Conservation (phyloP, 2,888 invertebrate species). For the Proisotoma minuta region DNA sequence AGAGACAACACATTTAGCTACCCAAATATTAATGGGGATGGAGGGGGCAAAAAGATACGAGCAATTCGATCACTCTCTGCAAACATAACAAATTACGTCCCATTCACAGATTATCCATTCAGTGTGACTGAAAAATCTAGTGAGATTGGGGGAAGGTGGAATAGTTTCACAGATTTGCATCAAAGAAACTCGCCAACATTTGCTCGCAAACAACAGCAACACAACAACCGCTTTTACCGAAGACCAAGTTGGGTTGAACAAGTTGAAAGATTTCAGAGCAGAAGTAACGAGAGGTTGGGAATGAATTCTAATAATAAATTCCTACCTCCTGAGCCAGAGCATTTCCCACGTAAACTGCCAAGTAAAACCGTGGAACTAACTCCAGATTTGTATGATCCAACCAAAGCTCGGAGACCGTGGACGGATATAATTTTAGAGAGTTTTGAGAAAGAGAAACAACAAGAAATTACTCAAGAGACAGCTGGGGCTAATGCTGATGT, state of each 20-base stretch:
- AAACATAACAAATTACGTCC: conserved; percentile 72
- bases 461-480: conserved; percentile 27
- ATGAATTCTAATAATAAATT: conserved; percentile 28
- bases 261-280: conserved; percentile 44
- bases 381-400: conserved; percentile 33
- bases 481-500: conserved; percentile 20
- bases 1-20: conserved; percentile 26
- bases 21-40: conserved; percentile 3
- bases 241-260: conserved; percentile 47
- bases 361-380: conserved; percentile 35
- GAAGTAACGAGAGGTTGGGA: conserved; percentile 36
- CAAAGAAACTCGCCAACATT: neutral
- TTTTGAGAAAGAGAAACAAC: conserved; percentile 42
- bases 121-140: conserved; percentile 1
- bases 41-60: conserved; percentile 62
- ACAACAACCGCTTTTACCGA: conserved; percentile 15
- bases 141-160: conserved; percentile 43
- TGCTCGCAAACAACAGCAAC: conserved; percentile 13
- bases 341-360: conserved; percentile 25
- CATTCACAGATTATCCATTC: conserved; percentile 22
- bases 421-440: conserved; percentile 46
- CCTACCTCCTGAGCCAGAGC: conserved; percentile 14
- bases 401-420: conserved; percentile 44
- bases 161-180: conserved; percentile 42
- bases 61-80: conserved; percentile 78